These are phyloP conservation scores for Micromys minutus DNA, from an alignment of 2,113 vertebrate genomes.

Conservation along the genomic window DNA sequence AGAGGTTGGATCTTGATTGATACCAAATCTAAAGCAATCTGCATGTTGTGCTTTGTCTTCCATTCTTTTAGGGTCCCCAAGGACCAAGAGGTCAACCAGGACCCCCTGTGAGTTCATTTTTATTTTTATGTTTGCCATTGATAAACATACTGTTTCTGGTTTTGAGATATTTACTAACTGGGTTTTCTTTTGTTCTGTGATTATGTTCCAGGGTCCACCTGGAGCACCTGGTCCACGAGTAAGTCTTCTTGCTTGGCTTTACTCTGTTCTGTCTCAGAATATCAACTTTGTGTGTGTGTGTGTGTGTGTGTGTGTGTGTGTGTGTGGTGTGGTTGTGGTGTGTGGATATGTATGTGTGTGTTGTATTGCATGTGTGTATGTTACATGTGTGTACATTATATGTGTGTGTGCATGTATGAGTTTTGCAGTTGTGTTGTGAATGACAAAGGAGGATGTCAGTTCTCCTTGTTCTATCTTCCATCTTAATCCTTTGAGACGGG, in stretches of 20 bases:
- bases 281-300: not conserved
- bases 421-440: not conserved
- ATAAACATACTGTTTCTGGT: conserved; percentile 30
- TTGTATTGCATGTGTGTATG: not conserved
- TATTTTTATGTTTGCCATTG: not conserved
- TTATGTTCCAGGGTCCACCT: conserved; percentile 89
- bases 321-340: not conserved
- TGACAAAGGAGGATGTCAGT: not conserved
- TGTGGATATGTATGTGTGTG: not conserved
- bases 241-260: conserved; percentile 81
- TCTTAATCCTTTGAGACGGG: not conserved
- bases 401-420: too few species aligned
- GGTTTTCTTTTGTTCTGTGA: conserved; percentile 9
- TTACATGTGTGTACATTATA: not conserved
- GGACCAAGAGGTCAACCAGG: conserved; percentile 93
- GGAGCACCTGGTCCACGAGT: conserved; percentile 93
- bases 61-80: conserved; percentile 91
- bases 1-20: not conserved
- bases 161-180: conserved; percentile 49
- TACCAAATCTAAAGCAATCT: conserved; percentile 20
- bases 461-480: too few species aligned
- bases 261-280: conserved; percentile 38
- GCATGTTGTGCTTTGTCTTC: conserved; percentile 53
- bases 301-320: not conserved
- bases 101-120: conserved; percentile 90